Evolutionary conservation across 2,888 invertebrate genomes (phyloP).

Genomic region (Myopa tessellatipennis): DNA sequence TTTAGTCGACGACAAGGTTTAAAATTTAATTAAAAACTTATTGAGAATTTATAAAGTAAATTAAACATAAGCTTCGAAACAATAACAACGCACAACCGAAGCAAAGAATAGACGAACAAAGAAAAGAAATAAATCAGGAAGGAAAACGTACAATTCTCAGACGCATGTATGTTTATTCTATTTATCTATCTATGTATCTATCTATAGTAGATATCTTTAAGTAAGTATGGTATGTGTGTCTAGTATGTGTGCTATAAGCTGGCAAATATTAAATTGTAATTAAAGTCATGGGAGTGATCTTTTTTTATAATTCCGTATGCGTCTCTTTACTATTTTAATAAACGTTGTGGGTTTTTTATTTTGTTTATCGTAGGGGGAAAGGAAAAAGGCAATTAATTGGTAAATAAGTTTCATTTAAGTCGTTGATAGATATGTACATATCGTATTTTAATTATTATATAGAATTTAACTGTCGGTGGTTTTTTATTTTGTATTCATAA

Average conservation of each 20-base stretch:
- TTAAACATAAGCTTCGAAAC: constrained; percentile 51
- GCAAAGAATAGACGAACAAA: not conserved
- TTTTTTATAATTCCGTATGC: constrained; percentile 32
- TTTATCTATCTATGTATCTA: too few relatives aligned
- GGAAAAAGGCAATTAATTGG: constrained; percentile 26
- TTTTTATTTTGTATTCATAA: not conserved
- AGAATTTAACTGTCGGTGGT: not conserved
- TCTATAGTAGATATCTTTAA: not conserved
- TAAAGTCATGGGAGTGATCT: constrained; percentile 61
- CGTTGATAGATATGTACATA: constrained; percentile 1
- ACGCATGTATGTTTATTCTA: too few relatives aligned
- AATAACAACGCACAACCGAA: not conserved
- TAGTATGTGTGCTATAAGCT: not conserved
- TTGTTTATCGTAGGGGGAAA: constrained; percentile 6
- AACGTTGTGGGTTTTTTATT: not conserved
- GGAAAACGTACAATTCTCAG: too few relatives aligned
- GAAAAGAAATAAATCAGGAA: not conserved
- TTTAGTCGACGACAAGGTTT: constrained; percentile 51
- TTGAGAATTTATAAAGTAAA: constrained; percentile 53
- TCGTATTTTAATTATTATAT: not conserved
- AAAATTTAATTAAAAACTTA: constrained; percentile 57
- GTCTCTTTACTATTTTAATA: not conserved
- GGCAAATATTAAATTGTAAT: constrained; percentile 51
- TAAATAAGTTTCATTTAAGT: constrained; percentile 23
- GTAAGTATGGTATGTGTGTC: not conserved